These are phyloP conservation scores for Halocynthia aurantium DNA, from an alignment of 23 tunicate species.

Conservation along the genomic window DNA sequence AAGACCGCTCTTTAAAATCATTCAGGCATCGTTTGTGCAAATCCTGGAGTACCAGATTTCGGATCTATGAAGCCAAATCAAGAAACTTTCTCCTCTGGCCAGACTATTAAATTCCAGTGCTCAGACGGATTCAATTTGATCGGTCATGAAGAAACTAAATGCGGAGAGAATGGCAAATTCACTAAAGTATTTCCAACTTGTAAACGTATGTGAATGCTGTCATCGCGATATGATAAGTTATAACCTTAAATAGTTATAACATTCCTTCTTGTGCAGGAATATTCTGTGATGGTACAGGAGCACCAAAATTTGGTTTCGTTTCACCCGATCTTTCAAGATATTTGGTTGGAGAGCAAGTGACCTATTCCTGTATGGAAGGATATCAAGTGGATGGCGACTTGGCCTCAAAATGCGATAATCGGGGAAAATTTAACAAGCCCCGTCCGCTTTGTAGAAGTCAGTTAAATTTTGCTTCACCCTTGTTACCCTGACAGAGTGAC, in stretches of 20 bases:
- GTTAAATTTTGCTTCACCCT: background rate
- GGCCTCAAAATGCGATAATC: slow-evolving; percentile 2
- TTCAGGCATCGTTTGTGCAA: slow-evolving; percentile 10
- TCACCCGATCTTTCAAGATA: slow-evolving; percentile 8
- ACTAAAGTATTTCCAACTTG: slow-evolving; percentile 12
- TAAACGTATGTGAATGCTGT: slow-evolving; percentile 9
- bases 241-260: background rate
- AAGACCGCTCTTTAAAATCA: background rate
- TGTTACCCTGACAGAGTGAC: too few relatives aligned
- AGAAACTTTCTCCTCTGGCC: background rate
- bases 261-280: slow-evolving; percentile 6
- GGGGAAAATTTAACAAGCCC: slow-evolving; percentile 15
- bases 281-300: background rate
- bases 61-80: slow-evolving; percentile 9
- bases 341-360: slow-evolving; percentile 11
- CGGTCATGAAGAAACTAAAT: background rate
- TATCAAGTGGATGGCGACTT: slow-evolving; percentile 9
- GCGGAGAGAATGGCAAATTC: slow-evolving; percentile 18
- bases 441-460: slow-evolving; percentile 20
- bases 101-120: slow-evolving; percentile 7
- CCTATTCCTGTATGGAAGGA: slow-evolving; percentile 26
- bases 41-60: slow-evolving; percentile 21
- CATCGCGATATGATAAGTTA: background rate
- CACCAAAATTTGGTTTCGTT: slow-evolving; percentile 15
- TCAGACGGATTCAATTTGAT: slow-evolving; percentile 3